Conservation (phyloP, 2,113 vertebrate genomes). For the Ascaphus truei region DNA sequence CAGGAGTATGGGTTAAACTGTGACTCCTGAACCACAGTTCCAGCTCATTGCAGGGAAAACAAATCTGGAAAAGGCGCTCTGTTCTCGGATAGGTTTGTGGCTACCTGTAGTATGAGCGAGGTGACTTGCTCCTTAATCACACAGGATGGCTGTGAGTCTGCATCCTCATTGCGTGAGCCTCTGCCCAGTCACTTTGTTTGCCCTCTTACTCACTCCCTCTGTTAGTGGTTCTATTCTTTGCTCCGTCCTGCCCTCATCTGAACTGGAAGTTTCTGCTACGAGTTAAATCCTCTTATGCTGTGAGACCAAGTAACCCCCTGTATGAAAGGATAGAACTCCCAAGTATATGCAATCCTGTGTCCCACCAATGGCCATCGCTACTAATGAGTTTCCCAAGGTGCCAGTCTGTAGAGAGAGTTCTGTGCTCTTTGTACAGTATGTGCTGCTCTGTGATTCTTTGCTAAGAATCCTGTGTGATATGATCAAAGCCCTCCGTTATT, state of each 20-base stretch:
- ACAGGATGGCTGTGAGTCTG: slow-evolving; percentile 1
- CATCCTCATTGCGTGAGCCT: slow-evolving; percentile 12
- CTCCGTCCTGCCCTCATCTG: background rate
- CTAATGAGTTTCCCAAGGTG: no score
- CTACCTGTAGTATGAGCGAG: slow-evolving; percentile 4
- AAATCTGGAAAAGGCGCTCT: slow-evolving; percentile 18
- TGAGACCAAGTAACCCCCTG: background rate
- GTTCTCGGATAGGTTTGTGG: slow-evolving; percentile 8
- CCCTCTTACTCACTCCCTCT: slow-evolving; percentile 15
- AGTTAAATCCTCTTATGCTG: background rate
- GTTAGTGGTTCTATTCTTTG: background rate
- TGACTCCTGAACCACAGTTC: background rate
- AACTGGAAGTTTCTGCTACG: background rate
- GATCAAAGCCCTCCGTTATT: no score
- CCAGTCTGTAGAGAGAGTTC: no score
- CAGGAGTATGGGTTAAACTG: background rate
- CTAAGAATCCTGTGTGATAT: no score
- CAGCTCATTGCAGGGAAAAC: slow-evolving; percentile 3
- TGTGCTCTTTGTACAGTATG: no score
- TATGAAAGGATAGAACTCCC: no score
- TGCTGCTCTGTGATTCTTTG: no score
- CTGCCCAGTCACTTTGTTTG: slow-evolving; percentile 1
- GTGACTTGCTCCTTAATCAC: slow-evolving; percentile 27
- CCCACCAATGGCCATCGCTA: no score
- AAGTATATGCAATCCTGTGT: no score